Conservation (phyloP, 2,797 vertebrate species). For the Lophius americanus region DNA sequence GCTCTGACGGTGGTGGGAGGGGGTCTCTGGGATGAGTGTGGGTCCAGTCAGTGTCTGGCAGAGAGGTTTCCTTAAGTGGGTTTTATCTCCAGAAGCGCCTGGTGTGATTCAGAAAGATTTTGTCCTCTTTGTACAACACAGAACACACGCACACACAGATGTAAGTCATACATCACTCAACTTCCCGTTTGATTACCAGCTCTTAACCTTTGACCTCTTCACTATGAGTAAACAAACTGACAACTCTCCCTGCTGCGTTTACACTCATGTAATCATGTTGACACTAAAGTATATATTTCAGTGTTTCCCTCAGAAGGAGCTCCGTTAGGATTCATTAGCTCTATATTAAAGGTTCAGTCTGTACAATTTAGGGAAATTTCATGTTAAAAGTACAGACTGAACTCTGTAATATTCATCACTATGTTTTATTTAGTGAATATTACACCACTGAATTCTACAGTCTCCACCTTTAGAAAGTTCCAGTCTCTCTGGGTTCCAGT, state of each 20-base stretch:
- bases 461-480: too few species aligned
- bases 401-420: too few species aligned
- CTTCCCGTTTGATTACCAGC: slow-evolving; percentile 65
- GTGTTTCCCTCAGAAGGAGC: slow-evolving; percentile 49
- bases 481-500: too few species aligned
- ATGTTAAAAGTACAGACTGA: too few species aligned
- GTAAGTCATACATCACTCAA: slow-evolving; percentile 64
- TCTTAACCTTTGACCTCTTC: slow-evolving; percentile 74
- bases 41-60: slow-evolving; percentile 60
- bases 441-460: too few species aligned
- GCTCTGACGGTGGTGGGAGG: slow-evolving; percentile 60
- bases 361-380: too few species aligned
- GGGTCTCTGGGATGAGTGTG: slow-evolving; percentile 27
- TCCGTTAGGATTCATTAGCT: too few species aligned
- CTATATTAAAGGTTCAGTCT: too few species aligned
- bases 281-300: slow-evolving; percentile 18
- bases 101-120: slow-evolving; percentile 58
- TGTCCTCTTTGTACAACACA: slow-evolving; percentile 46
- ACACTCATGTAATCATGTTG: slow-evolving; percentile 43
- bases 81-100: slow-evolving; percentile 49
- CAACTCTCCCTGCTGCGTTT: slow-evolving; percentile 58
- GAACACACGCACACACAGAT: slow-evolving; percentile 4
- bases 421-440: too few species aligned
- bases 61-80: slow-evolving; percentile 61
- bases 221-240: slow-evolving; percentile 61